Conservation (phyloP, 2,113 vertebrate species). For the Saimiri boliviensis region DNA sequence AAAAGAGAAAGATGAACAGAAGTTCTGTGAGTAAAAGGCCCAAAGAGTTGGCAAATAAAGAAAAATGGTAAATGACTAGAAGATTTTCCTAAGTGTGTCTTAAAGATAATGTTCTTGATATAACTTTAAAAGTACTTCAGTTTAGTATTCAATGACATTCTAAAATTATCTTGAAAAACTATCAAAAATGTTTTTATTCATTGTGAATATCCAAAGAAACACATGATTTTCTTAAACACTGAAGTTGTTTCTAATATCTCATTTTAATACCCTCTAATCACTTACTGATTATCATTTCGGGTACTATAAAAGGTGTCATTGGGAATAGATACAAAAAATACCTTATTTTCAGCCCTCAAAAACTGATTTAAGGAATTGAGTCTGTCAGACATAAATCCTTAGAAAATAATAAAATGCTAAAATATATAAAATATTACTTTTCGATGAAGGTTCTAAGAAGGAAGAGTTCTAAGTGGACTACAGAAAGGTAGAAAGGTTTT, state of each 20-base stretch:
- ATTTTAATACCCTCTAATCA: slow-evolving; percentile 29
- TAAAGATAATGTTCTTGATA: slow-evolving; percentile 43
- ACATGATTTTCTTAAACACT: not conserved
- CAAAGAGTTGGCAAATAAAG: slow-evolving; percentile 65
- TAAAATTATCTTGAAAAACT: slow-evolving; percentile 51
- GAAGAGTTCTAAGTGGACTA: not conserved
- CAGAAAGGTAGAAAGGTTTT: not conserved
- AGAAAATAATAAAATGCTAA: not conserved
- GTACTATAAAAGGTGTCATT: not conserved
- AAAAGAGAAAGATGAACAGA: slow-evolving; percentile 61
- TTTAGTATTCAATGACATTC: slow-evolving; percentile 44
- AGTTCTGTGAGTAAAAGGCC: slow-evolving; percentile 40
- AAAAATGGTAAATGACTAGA: slow-evolving; percentile 21
- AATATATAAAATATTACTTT: not conserved
- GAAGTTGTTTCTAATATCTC: slow-evolving; percentile 23
- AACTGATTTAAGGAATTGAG: not conserved
- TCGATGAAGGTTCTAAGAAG: slow-evolving; percentile 8
- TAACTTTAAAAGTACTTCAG: slow-evolving; percentile 54
- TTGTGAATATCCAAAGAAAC: slow-evolving; percentile 26
- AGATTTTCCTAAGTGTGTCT: not conserved
- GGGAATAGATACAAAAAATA: not conserved
- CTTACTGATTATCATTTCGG: not conserved
- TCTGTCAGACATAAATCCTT: not conserved
- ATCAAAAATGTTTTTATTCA: not conserved
- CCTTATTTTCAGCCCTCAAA: not conserved